Percentiles rank a stretch among this genome's conserved stretches.
Evolutionary conservation across 1,140 invertebrate genomes (phyloP).

Genomic region (Panagrolaimus sp.): DNA sequence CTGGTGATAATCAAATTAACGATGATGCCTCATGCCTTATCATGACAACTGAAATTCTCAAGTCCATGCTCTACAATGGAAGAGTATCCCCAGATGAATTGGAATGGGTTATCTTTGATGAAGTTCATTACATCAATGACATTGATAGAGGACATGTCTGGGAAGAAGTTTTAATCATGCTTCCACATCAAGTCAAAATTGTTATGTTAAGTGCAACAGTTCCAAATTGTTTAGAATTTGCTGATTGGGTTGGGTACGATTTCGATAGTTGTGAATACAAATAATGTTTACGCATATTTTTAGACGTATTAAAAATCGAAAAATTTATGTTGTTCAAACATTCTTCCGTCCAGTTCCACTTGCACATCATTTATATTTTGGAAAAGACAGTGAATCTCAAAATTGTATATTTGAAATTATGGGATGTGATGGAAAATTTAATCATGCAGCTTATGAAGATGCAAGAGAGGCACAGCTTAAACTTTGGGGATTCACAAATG

Average conservation of each 20-base stretch:
- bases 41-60: conserved; percentile 98
- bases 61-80: conserved; percentile 91
- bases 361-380: conserved; percentile 79
- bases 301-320: conserved; percentile 75
- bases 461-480: conserved; percentile 14
- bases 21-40: conserved; percentile 86
- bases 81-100: conserved; percentile 88
- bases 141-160: conserved; percentile 94
- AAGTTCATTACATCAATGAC: conserved; percentile 98
- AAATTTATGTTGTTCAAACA: conserved; percentile 91
- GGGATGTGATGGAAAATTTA: conserved; percentile 70
- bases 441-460: conserved; percentile 25
- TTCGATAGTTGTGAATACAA: too few species aligned
- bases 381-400: conserved; percentile 73
- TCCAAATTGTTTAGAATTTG: conserved; percentile 90
- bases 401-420: conserved; percentile 79
- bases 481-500: too few species aligned
- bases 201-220: conserved; percentile 96
- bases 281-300: too few species aligned
- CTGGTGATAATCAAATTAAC: conserved; percentile 92
- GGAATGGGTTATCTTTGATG: conserved; percentile 98
- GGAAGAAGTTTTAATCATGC: conserved; percentile 94
- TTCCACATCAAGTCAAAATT: conserved; percentile 86
- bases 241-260: conserved; percentile 83
- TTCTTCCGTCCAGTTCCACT: conserved; percentile 86